phyloP scores from a whole-genome alignment of 2,113 vertebrate species.

The Calypte anna region DNA sequence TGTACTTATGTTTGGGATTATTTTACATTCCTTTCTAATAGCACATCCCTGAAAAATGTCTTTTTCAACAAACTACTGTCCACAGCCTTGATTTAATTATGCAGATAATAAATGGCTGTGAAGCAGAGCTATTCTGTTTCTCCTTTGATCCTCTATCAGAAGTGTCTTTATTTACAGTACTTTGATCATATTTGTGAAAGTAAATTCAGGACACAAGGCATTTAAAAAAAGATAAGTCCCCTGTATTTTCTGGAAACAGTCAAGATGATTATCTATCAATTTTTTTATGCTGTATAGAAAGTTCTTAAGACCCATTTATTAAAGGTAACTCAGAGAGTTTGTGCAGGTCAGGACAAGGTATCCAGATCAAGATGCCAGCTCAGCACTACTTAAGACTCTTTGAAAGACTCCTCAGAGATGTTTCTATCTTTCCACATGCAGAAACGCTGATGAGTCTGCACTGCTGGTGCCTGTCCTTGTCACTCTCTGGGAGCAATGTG shows the following conservation, averaged over 20 bases:
- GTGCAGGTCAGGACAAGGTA: not conserved
- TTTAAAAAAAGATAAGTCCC: not conserved
- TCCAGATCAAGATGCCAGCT: not conserved
- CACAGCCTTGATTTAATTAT: conserved; percentile 41
- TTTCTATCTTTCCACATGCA: not conserved
- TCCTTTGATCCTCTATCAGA: conserved; percentile 26
- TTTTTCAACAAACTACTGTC: conserved; percentile 38
- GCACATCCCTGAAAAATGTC: not conserved
- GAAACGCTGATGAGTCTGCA: not conserved
- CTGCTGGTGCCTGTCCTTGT: not conserved
- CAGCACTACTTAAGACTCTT: not conserved
- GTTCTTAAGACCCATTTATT: not conserved
- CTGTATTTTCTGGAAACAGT: not conserved
- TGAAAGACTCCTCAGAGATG: conserved; percentile 23
- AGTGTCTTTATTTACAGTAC: conserved; percentile 36
- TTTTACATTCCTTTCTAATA: conserved; percentile 54
- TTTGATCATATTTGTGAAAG: not conserved
- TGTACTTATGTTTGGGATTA: conserved; percentile 21
- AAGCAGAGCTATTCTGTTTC: conserved; percentile 28
- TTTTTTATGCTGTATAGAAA: not conserved
- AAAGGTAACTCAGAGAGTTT: not conserved
- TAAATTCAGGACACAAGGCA: not conserved
- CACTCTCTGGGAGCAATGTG: not conserved
- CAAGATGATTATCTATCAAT: not conserved
- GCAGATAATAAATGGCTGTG: conserved; percentile 22